Evolutionary conservation across 2,888 invertebrate genomes (phyloP), one percentile per base, ranked within the genome.

Genomic region (Timema cristinae): DNA sequence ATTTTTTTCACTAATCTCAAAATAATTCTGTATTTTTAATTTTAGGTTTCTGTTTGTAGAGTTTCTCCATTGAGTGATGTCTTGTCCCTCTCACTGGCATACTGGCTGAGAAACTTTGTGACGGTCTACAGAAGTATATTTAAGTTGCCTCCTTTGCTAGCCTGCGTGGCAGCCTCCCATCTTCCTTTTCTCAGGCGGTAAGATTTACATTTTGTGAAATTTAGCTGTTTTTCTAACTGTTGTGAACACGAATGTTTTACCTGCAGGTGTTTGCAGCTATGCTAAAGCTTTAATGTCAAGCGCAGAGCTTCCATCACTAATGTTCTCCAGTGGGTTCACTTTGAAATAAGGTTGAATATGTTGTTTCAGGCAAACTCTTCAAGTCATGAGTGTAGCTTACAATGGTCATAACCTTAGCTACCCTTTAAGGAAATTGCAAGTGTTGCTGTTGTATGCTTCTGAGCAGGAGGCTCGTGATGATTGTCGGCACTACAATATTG

Each of bases 31-130:
- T 32, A 32, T 32, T 32, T 32, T 32, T 32, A 32, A 32, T 32
- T 32, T 32, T 32, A 32, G 32, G 32, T 32, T 32, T 32, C 32
- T 32, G 32, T 32, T 63, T 63, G 1, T 13, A 63, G 63, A 9
- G 47, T 47, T n/a, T 13, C 63, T 9, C 11, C 9, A 6, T 13
- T 63, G 47, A 13, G 6, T n/a, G 47, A 47, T 32, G 63, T n/a
- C 6, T 32, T 63, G 47, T 47, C 32, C 11, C 9, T 63, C 47
- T 63, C 63, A 2, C 47, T 63, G 63, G 32, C 63, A 47, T 48
- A 63, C 63, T 63, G 63, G 63, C 32, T 63, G 47, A 48, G 63
- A 63, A 32, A 63, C 63, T 63, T 47, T 32, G 63, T 63, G 9
- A 9, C 32, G 5, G 63, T 63, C 7, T 6, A 7, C 13, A 32